Evolutionary conservation across 2,888 invertebrate genomes (phyloP), one percentile per base, ranked within the genome.

Genomic region (Strigamia maritima): DNA sequence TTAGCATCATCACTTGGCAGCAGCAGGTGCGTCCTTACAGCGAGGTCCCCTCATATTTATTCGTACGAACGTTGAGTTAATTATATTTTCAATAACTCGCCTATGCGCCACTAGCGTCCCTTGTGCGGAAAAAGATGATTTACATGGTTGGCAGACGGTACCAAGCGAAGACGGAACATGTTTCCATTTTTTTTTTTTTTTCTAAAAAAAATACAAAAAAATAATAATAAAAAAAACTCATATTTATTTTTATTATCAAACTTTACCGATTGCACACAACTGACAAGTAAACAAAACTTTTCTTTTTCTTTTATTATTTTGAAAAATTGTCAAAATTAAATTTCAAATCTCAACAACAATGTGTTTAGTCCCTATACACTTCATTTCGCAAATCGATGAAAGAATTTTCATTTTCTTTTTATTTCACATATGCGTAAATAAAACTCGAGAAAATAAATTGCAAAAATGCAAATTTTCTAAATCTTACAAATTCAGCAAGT

Each of bases 71-170:
- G 75, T 38, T 75, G 31, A 75, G 31, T 75, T 75, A 75, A 75
- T 75, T 75, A 75, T 75, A 75, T 75, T 75, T 75, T 75, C 75
- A 75, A 75, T 75, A 75, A 75, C 75, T 75, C 31, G 75, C 75
- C 38, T 38, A 75, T 75, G 75, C 31, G 75, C 75, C 75, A 75
- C 75, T 38, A 75, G 31, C 75, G 31, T 65, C 60, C 60, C 60
- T 24, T 65, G 60, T 65, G 60, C 60, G 60, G 60, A 65, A 65
- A 65, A 31, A 75, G 31, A 75, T 75, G 75, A 75, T 75, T 75
- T 75, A 75, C 75, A 75, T 75, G 75, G 38, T 75, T 75, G 31
- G 38, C 75, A 75, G 75, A 75, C 38, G 75, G 75, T 28, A 75
- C 31, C 60, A 65, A 65, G 60, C 60, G 60, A 65, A 22, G 60